Evolutionary conservation across 2,113 vertebrate genomes (phyloP).

Genomic region (Archilochus colubris): DNA sequence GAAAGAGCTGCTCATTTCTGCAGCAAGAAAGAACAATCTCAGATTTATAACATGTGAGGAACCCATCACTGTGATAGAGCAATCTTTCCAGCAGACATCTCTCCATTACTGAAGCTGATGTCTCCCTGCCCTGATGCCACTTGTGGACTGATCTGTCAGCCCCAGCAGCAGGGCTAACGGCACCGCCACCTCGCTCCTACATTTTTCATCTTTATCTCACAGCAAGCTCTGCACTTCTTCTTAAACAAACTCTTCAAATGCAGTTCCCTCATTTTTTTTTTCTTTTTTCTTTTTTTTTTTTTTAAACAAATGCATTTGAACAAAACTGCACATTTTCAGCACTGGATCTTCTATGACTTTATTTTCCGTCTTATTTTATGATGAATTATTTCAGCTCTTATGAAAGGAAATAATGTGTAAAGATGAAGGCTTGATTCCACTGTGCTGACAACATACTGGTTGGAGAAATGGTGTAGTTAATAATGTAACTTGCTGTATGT

Average conservation of each 20-base stretch:
- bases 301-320: neutral
- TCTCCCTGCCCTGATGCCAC: slow-evolving; percentile 70
- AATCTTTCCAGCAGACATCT: slow-evolving; percentile 84
- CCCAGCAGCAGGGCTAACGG: slow-evolving; percentile 39
- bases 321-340: neutral
- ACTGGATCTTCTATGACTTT: neutral
- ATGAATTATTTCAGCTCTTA: slow-evolving; percentile 38
- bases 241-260: slow-evolving; percentile 35
- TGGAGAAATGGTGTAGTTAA: slow-evolving; percentile 43
- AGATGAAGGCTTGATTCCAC: slow-evolving; percentile 51
- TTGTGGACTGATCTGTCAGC: slow-evolving; percentile 73
- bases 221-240: slow-evolving; percentile 8
- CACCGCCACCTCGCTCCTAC: neutral
- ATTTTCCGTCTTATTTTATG: neutral
- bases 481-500: slow-evolving; percentile 25
- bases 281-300: neutral
- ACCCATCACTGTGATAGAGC: slow-evolving; percentile 77
- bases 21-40: slow-evolving; percentile 70
- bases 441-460: slow-evolving; percentile 34
- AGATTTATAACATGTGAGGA: slow-evolving; percentile 80
- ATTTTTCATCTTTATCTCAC: slow-evolving; percentile 70
- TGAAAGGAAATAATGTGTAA: slow-evolving; percentile 56
- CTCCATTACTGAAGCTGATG: slow-evolving; percentile 80
- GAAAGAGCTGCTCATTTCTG: slow-evolving; percentile 71
- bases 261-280: neutral